Percentiles rank a stretch among this genome's conserved stretches.
These are phyloP conservation scores for Columbina picui DNA, from an alignment of 2,113 vertebrate genomes.

Conservation along the genomic window DNA sequence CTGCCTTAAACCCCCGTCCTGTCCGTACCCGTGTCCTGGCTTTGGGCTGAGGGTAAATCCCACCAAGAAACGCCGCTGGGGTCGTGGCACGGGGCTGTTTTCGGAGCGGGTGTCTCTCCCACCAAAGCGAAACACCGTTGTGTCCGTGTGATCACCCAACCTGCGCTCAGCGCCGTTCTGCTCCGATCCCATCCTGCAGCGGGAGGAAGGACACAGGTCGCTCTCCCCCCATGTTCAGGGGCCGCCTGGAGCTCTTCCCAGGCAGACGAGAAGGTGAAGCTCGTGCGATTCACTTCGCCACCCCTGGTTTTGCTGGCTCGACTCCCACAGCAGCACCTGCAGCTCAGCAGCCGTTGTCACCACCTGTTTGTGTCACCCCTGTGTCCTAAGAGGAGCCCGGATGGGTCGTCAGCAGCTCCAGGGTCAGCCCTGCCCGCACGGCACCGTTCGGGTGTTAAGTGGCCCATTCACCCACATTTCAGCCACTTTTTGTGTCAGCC, in stretches of 20 bases:
- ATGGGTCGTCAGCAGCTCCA: background rate
- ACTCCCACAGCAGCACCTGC: accelerated
- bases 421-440: background rate
- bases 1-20: slow-evolving; percentile 35
- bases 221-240: background rate
- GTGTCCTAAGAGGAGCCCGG: background rate
- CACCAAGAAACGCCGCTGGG: accelerated
- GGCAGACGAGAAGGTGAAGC: background rate
- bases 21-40: accelerated
- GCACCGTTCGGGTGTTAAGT: accelerated
- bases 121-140: accelerated
- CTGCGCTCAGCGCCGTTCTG: accelerated
- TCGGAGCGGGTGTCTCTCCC: background rate
- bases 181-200: accelerated
- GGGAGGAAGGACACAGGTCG: background rate
- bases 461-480: background rate
- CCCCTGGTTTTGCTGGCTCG: background rate
- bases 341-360: background rate
- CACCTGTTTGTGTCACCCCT: background rate
- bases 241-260: background rate
- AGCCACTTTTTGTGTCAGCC: background rate
- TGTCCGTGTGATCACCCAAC: accelerated
- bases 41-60: background rate
- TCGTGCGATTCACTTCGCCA: accelerated
- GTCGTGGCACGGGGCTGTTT: accelerated